phyloP scores from a whole-genome alignment of 2,888 invertebrate genomes.

The Dexiosoma caninum region DNA sequence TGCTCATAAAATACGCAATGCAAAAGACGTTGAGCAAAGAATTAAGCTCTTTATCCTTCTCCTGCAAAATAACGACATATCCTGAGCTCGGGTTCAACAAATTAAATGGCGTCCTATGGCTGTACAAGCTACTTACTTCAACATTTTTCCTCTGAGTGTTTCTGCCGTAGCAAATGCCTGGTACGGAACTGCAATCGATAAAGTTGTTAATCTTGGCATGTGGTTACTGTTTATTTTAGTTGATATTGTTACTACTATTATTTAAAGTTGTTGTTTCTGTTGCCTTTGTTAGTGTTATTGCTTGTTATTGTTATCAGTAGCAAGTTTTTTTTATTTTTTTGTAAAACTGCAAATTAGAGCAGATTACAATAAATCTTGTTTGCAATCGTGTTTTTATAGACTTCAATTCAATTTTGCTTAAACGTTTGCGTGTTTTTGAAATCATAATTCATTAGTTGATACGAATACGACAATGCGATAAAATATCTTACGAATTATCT shows the following conservation, averaged over 20 bases:
- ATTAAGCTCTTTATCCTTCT: too few species aligned
- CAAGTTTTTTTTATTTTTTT: neutral
- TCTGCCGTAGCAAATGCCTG: neutral
- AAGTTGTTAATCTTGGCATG: conserved; percentile 42
- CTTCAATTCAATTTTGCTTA: conserved; percentile 15
- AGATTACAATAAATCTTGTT: conserved; percentile 46
- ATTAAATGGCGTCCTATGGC: too few species aligned
- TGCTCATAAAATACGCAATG: too few species aligned
- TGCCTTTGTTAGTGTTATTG: conserved; percentile 16
- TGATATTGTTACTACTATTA: conserved; percentile 25
- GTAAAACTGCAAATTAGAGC: conserved; percentile 54
- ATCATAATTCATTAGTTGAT: conserved; percentile 33
- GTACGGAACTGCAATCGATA: conserved; percentile 37
- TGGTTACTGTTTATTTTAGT: conserved; percentile 36
- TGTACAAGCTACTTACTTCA: neutral
- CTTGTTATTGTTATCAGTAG: conserved; percentile 35
- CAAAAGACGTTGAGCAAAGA: too few species aligned
- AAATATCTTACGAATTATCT: neutral
- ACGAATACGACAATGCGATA: neutral
- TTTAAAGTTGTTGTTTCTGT: conserved; percentile 4
- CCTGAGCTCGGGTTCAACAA: too few species aligned
- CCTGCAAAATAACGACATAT: too few species aligned
- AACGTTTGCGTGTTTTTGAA: neutral
- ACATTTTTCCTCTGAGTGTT: conserved; percentile 5
- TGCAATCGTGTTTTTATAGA: conserved; percentile 30